A percentile compares a stretch with the other conserved stretches of the same genome.
These are phyloP conservation scores for Ormyrus labotus DNA, from an alignment of 2,888 invertebrate genomes.

Conservation along the genomic window DNA sequence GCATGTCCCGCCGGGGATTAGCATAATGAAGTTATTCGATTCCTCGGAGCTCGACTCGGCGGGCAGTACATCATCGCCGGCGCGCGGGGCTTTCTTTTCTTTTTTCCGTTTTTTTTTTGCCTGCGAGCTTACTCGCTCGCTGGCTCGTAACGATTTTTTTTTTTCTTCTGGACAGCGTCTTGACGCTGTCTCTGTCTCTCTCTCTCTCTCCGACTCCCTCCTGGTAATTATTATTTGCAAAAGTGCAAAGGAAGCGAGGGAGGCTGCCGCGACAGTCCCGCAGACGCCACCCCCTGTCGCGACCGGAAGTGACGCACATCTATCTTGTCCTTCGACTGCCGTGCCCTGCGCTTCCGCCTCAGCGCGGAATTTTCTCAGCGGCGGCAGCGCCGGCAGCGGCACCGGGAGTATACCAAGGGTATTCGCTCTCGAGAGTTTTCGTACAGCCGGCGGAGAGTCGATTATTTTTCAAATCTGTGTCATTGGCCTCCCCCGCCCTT, in stretches of 20 bases:
- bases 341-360: constrained; percentile 71
- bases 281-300: constrained; percentile 75
- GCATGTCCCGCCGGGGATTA: constrained; percentile 25
- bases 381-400: constrained; percentile 33
- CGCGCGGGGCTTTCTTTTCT: too few relatives aligned
- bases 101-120: neutral
- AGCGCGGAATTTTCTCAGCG: constrained; percentile 53
- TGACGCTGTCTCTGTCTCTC: neutral
- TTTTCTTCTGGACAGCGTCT: constrained; percentile 32
- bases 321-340: constrained; percentile 71
- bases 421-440: neutral
- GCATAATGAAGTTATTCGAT: constrained; percentile 40
- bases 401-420: constrained; percentile 47
- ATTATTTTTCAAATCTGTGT: too few relatives aligned
- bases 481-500: too few relatives aligned
- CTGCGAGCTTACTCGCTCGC: neutral
- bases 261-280: constrained; percentile 64
- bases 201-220: neutral
- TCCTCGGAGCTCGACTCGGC: neutral
- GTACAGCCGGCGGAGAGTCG: too few relatives aligned
- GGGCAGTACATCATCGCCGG: constrained; percentile 17
- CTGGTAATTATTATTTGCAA: constrained; percentile 72
- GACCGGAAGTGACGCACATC: constrained; percentile 76
- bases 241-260: constrained; percentile 59
- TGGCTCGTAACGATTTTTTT: constrained; percentile 33